Conservation (phyloP, 2,888 invertebrate species). For the Pyrrhosoma nymphula region DNA sequence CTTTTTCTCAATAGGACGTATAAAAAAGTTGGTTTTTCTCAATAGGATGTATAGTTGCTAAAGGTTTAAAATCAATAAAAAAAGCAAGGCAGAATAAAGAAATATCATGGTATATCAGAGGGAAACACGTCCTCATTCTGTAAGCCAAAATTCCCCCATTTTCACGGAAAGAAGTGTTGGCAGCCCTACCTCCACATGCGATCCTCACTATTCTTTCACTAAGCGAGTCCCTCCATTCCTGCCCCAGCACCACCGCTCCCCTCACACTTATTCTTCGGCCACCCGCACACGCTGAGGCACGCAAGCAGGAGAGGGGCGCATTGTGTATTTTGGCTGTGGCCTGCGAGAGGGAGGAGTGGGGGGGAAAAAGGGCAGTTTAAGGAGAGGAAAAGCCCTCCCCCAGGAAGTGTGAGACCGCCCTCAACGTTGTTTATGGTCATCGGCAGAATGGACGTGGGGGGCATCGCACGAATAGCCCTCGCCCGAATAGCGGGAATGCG, state of each 20-base stretch:
- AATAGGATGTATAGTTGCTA: no score
- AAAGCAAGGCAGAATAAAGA: no score
- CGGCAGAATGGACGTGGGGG: neutral
- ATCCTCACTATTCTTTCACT: no score
- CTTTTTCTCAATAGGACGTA: no score
- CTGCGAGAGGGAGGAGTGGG: neutral
- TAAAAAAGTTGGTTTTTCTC: no score
- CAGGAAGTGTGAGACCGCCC: slow-evolving; percentile 26
- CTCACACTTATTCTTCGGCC: neutral
- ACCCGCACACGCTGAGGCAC: neutral
- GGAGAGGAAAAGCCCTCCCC: neutral
- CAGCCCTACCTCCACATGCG: no score
- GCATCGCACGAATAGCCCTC: neutral
- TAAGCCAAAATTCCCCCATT: no score
- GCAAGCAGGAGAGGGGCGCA: neutral
- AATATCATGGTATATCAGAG: no score
- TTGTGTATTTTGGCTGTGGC: neutral
- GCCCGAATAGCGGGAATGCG: neutral
- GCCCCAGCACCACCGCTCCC: neutral
- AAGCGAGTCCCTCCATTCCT: no score
- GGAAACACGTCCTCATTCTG: no score
- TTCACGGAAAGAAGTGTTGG: no score
- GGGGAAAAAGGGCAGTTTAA: neutral
- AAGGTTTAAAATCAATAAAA: no score
- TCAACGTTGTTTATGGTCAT: slow-evolving; percentile 2